These are phyloP conservation scores for Bucco capensis DNA, from an alignment of 2,113 vertebrate species.

Conservation along the genomic window DNA sequence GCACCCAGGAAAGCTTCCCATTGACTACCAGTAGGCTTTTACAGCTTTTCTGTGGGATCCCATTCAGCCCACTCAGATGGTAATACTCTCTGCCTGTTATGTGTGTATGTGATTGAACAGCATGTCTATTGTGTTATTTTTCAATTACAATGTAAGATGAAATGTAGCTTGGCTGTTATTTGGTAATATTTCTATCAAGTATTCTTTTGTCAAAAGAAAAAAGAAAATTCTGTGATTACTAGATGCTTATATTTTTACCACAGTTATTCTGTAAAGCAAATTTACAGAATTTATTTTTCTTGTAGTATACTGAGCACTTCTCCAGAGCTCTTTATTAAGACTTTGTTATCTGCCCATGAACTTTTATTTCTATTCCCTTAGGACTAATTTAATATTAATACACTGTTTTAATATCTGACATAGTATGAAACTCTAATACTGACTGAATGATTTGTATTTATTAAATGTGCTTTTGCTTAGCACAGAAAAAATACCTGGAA, in stretches of 20 bases:
- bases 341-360: not conserved
- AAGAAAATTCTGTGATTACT: not conserved
- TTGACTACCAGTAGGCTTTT: not conserved
- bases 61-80: not conserved
- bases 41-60: conserved; percentile 37
- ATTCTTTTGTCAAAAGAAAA: not conserved
- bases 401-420: not conserved
- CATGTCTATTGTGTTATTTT: not conserved
- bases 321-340: not conserved
- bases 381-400: not conserved
- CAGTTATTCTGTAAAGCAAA: not conserved
- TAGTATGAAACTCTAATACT: not conserved
- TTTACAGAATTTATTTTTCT: not conserved
- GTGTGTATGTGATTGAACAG: not conserved
- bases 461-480: not conserved
- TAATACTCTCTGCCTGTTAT: not conserved
- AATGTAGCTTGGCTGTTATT: not conserved
- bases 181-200: not conserved
- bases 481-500: not conserved
- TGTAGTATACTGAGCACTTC: not conserved
- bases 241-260: not conserved
- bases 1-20: not conserved
- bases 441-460: not conserved
- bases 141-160: not conserved
- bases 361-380: not conserved